A percentile compares a stretch with the other conserved stretches of the same genome.
These are phyloP conservation scores for Muschampia plurimacula DNA, from an alignment of 2,888 invertebrate species.

Conservation along the genomic window DNA sequence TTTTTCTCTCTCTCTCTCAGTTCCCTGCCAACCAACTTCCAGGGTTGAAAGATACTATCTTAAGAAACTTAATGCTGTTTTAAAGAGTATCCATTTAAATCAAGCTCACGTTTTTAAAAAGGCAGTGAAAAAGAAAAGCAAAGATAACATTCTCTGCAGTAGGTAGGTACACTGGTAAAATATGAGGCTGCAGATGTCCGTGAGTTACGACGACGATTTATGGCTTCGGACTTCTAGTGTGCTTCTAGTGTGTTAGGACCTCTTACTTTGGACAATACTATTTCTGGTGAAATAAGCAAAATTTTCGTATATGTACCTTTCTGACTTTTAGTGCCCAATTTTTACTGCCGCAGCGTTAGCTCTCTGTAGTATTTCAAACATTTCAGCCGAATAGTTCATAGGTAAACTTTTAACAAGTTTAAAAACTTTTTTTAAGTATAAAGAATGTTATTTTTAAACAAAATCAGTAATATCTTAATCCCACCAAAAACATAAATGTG, in stretches of 20 bases:
- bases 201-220: constrained; percentile 43
- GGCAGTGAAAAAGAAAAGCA: constrained; percentile 5
- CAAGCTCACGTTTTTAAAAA: constrained; percentile 28
- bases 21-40: too few species aligned
- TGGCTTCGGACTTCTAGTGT: constrained; percentile 31
- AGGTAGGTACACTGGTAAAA: constrained; percentile 18
- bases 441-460: too few species aligned
- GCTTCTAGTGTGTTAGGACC: constrained; percentile 43
- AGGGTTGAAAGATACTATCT: background rate
- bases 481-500: too few species aligned
- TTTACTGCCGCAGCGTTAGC: background rate
- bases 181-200: constrained; percentile 31
- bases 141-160: constrained; percentile 16
- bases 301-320: too few species aligned
- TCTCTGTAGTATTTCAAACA: too few species aligned
- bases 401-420: too few species aligned
- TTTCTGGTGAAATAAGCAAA: constrained; percentile 1
- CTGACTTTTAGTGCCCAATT: background rate
- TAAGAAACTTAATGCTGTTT: background rate
- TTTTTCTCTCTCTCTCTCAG: too few species aligned
- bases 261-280: constrained; percentile 43
- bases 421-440: too few species aligned
- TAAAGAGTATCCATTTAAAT: constrained; percentile 6
- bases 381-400: too few species aligned
- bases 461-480: too few species aligned